A percentile compares a stretch with the other conserved stretches of the same genome.
Evolutionary conservation across 2,797 vertebrate genomes (phyloP).

Genomic region (Yasuhikotakia modesta): DNA sequence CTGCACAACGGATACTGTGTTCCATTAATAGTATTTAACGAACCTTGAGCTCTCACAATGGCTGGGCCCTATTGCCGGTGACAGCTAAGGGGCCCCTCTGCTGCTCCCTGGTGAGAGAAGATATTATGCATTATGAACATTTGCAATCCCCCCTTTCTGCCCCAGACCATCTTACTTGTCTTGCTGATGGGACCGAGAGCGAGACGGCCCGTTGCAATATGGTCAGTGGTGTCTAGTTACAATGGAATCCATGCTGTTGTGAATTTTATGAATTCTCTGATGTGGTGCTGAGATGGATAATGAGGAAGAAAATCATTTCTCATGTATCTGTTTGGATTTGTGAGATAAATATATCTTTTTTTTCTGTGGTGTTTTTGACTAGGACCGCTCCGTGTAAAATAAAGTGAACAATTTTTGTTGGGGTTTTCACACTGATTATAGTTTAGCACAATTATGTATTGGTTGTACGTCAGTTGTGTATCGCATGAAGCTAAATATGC

Average conservation of each 20-base stretch:
- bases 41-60: slow-evolving; percentile 74
- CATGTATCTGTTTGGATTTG: neutral
- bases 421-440: neutral
- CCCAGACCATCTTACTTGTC: slow-evolving; percentile 48
- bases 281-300: slow-evolving; percentile 11
- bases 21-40: slow-evolving; percentile 79
- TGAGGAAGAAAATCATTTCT: slow-evolving; percentile 16
- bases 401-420: no score
- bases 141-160: slow-evolving; percentile 58
- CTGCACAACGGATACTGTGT: slow-evolving; percentile 70
- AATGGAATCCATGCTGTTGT: slow-evolving; percentile 39
- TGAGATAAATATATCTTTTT: neutral
- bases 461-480: neutral
- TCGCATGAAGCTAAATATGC: neutral
- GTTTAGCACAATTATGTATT: slow-evolving; percentile 14
- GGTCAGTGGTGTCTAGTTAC: slow-evolving; percentile 32
- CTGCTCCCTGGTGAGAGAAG: slow-evolving; percentile 73
- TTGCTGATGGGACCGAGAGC: slow-evolving; percentile 37
- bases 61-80: slow-evolving; percentile 73
- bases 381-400: neutral
- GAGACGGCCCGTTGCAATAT: slow-evolving; percentile 32
- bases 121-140: slow-evolving; percentile 76
- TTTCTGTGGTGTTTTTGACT: neutral
- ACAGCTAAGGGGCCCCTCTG: slow-evolving; percentile 70
- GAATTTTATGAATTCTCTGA: slow-evolving; percentile 29